A percentile compares a stretch with the other conserved stretches of the same genome.
Conservation (phyloP, 2,888 invertebrate species). For the Phengaris arion region DNA sequence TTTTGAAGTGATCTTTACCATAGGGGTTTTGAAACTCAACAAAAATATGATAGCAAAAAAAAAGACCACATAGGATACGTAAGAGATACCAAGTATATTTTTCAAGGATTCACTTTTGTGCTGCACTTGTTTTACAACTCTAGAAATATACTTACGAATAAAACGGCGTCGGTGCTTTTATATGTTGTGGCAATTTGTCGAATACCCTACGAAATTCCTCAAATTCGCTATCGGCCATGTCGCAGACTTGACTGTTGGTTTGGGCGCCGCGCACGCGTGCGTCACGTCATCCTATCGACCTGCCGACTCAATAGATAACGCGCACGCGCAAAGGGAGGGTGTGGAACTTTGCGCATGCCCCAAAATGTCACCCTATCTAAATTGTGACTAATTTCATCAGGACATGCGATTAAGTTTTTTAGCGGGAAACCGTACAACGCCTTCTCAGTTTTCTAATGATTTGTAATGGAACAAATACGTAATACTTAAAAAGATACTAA, state of each 20-base stretch:
- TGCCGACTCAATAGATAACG: constrained; percentile 30
- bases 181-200: constrained; percentile 88
- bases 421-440: constrained; percentile 48
- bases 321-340: constrained; percentile 6
- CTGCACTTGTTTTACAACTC: too few relatives aligned
- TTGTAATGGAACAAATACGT: too few relatives aligned
- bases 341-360: constrained; percentile 38
- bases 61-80: too few relatives aligned
- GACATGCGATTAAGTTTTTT: constrained; percentile 46
- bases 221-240: constrained; percentile 96
- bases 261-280: constrained; percentile 63
- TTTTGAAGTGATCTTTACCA: too few relatives aligned
- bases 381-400: constrained; percentile 32
- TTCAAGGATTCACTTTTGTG: too few relatives aligned
- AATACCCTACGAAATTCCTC: constrained; percentile 94
- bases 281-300: constrained; percentile 62
- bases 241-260: constrained; percentile 84
- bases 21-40: too few relatives aligned
- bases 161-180: constrained; percentile 88
- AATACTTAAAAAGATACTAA: too few relatives aligned
- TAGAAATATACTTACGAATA: constrained; percentile 88
- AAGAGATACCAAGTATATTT: too few relatives aligned
- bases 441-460: too few relatives aligned
- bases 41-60: too few relatives aligned
- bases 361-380: constrained; percentile 43